These are phyloP conservation scores for Pimpla rufipes DNA, from an alignment of 2,888 invertebrate species.

Conservation along the genomic window DNA sequence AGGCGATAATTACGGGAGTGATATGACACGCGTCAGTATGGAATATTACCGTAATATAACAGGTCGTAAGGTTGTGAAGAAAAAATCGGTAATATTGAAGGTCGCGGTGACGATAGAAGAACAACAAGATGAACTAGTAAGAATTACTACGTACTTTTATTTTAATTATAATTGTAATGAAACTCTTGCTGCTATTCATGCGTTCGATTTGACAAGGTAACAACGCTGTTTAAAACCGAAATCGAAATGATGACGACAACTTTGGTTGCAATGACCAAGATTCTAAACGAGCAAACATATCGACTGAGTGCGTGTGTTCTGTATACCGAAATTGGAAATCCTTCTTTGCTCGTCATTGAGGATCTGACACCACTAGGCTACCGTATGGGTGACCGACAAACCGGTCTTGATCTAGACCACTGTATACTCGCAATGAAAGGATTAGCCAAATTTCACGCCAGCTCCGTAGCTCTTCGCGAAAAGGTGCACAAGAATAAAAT, in stretches of 20 bases:
- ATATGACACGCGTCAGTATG: constrained; percentile 77
- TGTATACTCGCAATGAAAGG: constrained; percentile 86
- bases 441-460: constrained; percentile 87
- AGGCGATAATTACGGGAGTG: constrained; percentile 83
- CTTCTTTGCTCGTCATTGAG: constrained; percentile 86
- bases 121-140: too few species aligned
- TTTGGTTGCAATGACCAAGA: too few species aligned
- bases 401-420: constrained; percentile 87
- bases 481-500: constrained; percentile 82
- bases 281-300: too few species aligned
- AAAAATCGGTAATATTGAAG: too few species aligned
- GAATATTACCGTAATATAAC: constrained; percentile 70
- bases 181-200: too few species aligned
- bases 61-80: too few species aligned
- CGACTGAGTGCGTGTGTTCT: too few species aligned
- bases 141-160: too few species aligned
- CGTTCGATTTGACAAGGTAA: too few species aligned
- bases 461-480: constrained; percentile 86
- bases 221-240: neutral
- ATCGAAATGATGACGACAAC: too few species aligned
- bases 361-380: constrained; percentile 87
- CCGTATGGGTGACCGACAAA: constrained; percentile 86
- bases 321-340: constrained; percentile 77
- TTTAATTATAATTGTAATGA: too few species aligned
- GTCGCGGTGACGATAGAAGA: too few species aligned